These are phyloP conservation scores for Aphidius ervi DNA, from an alignment of 1,140 invertebrate genomes.

Conservation along the genomic window DNA sequence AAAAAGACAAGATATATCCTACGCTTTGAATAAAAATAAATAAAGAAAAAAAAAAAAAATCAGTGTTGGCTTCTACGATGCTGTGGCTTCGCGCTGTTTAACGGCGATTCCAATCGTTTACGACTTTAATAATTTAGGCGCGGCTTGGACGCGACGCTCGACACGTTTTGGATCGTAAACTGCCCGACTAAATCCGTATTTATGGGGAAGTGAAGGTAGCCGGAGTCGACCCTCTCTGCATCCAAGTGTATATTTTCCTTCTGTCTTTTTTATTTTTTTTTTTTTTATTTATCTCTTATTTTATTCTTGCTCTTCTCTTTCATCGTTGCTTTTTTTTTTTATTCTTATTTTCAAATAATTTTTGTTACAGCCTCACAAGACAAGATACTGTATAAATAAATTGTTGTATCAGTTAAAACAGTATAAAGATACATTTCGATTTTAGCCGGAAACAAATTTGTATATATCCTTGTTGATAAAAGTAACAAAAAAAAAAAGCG, in stretches of 20 bases:
- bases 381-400: too few species aligned
- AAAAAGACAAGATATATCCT: constrained; percentile 6
- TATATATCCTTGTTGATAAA: too few species aligned
- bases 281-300: constrained; percentile 5
- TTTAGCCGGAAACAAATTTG: too few species aligned
- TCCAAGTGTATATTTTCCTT: constrained; percentile 15
- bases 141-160: constrained; percentile 48
- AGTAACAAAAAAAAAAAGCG: too few species aligned
- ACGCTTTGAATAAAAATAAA: constrained; percentile 1
- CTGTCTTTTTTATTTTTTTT: constrained; percentile 8
- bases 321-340: neutral
- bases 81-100: constrained; percentile 39
- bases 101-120: constrained; percentile 54
- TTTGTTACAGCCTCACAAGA: too few species aligned
- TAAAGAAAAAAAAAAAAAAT: constrained; percentile 15
- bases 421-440: too few species aligned
- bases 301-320: neutral
- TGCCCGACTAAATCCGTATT: constrained; percentile 52
- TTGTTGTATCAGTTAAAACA: too few species aligned
- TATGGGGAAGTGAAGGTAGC: constrained; percentile 47
- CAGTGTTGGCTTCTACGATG: constrained; percentile 32
- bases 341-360: neutral
- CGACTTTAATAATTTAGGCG: constrained; percentile 55
- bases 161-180: constrained; percentile 54
- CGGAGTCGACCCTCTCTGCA: constrained; percentile 19